Evolutionary conservation across 2,797 vertebrate species (phyloP).

Genomic region (Sardinella longiceps): DNA sequence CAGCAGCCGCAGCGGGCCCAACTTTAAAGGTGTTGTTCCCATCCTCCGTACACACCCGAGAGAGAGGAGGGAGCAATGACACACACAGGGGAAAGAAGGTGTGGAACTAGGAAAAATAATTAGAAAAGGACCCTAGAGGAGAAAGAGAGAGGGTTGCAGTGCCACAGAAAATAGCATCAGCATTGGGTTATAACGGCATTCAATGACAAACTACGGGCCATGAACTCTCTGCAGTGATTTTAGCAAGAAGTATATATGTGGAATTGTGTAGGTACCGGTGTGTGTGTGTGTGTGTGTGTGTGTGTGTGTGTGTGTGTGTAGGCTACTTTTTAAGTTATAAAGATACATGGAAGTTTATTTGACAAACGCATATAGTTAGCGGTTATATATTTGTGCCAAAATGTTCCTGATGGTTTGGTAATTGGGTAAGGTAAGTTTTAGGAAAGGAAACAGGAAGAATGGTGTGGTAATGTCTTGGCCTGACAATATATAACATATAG

Average conservation of each 20-base stretch:
- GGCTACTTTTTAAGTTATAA: no score
- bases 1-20: not conserved
- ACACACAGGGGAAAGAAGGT: conserved; percentile 19
- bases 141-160: no score
- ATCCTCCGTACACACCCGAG: not conserved
- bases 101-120: conserved; percentile 27
- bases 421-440: no score
- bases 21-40: not conserved
- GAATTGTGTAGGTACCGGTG: no score
- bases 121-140: conserved; percentile 24
- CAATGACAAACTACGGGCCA: not conserved
- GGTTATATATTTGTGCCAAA: no score
- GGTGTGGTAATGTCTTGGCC: no score
- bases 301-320: not conserved
- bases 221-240: not conserved
- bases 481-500: no score
- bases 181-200: not conserved
- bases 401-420: no score
- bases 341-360: no score
- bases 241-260: not conserved
- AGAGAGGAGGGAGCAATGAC: conserved; percentile 4
- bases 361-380: no score
- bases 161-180: conserved; percentile 12
- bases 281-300: no score
- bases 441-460: no score